A percentile compares a stretch with the other conserved stretches of the same genome.
These are phyloP conservation scores for Ciona savignyi DNA, from an alignment of 23 tunicate genomes.

Conservation along the genomic window DNA sequence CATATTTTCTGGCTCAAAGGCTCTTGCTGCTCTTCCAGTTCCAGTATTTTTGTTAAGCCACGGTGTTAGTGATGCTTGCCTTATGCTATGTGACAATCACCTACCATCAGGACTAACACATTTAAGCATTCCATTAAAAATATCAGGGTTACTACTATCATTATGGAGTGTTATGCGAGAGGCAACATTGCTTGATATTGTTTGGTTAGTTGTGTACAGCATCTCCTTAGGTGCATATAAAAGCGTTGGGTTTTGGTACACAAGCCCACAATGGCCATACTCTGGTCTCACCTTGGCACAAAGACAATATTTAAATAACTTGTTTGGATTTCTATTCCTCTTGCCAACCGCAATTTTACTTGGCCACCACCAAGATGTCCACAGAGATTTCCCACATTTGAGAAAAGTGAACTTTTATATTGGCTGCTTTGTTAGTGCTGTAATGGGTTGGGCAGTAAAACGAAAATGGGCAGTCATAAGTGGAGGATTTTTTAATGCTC, in stretches of 20 bases:
- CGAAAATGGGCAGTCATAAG: slow-evolving; percentile 30
- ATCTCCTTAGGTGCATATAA: slow-evolving; percentile 71
- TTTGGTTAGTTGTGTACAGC: slow-evolving; percentile 48
- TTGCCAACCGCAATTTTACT: slow-evolving; percentile 45
- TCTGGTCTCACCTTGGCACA: slow-evolving; percentile 43
- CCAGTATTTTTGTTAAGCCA: slow-evolving; percentile 69
- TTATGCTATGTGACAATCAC: slow-evolving; percentile 54
- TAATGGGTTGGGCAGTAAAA: slow-evolving; percentile 70
- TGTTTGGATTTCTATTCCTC: slow-evolving; percentile 29
- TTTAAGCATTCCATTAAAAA: slow-evolving; percentile 60
- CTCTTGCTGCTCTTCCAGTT: slow-evolving; percentile 47
- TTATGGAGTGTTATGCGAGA: slow-evolving; percentile 34
- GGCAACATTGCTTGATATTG: slow-evolving; percentile 8
- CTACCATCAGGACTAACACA: slow-evolving; percentile 54
- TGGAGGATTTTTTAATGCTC: slow-evolving; percentile 6
- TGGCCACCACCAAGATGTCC: slow-evolving; percentile 60
- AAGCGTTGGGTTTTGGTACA: slow-evolving; percentile 69
- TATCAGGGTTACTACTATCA: slow-evolving; percentile 42
- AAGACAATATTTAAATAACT: slow-evolving; percentile 62
- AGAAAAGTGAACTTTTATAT: slow-evolving; percentile 47
- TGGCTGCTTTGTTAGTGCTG: slow-evolving; percentile 73
- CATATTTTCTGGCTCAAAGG: slow-evolving; percentile 72
- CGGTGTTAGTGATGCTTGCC: slow-evolving; percentile 66
- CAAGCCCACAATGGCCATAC: slow-evolving; percentile 83
- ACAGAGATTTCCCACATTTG: slow-evolving; percentile 48